Conservation (phyloP, 2,797 vertebrate species). For the Sebastes taczanowskii region DNA sequence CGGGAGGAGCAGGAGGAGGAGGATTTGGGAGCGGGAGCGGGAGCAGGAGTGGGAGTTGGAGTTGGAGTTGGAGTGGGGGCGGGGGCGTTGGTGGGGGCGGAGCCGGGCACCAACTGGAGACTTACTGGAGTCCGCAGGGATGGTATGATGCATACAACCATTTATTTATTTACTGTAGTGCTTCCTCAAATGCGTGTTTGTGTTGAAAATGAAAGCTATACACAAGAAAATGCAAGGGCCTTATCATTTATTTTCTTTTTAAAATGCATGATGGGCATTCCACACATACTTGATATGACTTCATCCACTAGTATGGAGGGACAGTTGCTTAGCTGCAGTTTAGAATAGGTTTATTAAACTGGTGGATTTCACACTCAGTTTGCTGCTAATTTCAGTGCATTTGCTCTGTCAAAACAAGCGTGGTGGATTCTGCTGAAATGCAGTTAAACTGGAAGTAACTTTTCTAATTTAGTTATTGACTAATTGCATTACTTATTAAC, state of each 20-base stretch:
- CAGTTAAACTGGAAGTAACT: neutral
- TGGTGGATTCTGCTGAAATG: neutral
- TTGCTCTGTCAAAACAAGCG: too few species aligned
- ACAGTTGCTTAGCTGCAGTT: neutral
- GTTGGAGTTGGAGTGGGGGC: neutral
- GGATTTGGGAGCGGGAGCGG: constrained; percentile 56
- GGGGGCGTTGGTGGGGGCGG: constrained; percentile 34
- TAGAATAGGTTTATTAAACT: neutral
- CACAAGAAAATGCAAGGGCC: neutral
- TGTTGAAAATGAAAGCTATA: neutral
- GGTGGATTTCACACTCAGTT: neutral
- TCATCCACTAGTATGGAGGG: neutral
- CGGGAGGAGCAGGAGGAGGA: constrained; percentile 91
- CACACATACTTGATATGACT: neutral
- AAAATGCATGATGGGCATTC: neutral
- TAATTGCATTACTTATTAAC: neutral
- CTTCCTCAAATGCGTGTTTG: neutral
- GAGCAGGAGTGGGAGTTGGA: constrained; percentile 1
- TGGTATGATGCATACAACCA: constrained; percentile 54
- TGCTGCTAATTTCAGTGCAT: too few species aligned
- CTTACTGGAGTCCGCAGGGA: constrained; percentile 84
- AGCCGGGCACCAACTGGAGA: constrained; percentile 85
- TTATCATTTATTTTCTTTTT: neutral
- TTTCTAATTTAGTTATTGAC: neutral
- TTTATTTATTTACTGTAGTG: neutral